Evolutionary conservation across 1,140 invertebrate genomes (phyloP).

Genomic region (Pachypeltis micranthus): DNA sequence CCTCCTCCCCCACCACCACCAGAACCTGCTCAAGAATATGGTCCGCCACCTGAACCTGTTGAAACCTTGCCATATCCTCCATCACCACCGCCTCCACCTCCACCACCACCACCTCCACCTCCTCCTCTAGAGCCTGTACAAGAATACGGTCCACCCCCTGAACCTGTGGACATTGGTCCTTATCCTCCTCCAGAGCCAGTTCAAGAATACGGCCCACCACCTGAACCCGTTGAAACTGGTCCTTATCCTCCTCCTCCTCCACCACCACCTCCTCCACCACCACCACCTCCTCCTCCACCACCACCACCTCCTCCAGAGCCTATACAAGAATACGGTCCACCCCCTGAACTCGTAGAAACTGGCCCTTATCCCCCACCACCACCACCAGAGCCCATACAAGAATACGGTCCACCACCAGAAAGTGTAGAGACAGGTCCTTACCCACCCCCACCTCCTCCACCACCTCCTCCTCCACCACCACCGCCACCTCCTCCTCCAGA

Average conservation of each 20-base stretch:
- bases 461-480: too few species aligned
- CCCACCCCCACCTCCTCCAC: too few species aligned
- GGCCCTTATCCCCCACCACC: background rate
- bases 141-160: background rate
- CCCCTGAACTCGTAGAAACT: too few species aligned
- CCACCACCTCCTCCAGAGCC: too few species aligned
- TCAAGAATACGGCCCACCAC: background rate
- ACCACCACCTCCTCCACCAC: too few species aligned
- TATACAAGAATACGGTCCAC: too few species aligned
- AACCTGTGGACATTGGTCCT: background rate
- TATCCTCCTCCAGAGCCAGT: background rate
- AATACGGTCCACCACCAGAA: background rate
- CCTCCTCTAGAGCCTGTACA: background rate
- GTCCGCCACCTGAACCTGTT: background rate
- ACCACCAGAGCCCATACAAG: background rate
- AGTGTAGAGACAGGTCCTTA: too few species aligned
- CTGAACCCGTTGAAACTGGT: too few species aligned
- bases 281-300: too few species aligned
- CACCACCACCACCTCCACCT: background rate
- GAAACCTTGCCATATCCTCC: background rate
- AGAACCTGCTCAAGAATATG: background rate
- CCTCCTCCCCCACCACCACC: background rate
- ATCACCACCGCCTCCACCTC: background rate
- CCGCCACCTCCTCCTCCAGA: too few species aligned
- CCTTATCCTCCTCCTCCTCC: too few species aligned